Conservation (phyloP, 2,888 invertebrate species). For the Tachystola acroxantha region DNA sequence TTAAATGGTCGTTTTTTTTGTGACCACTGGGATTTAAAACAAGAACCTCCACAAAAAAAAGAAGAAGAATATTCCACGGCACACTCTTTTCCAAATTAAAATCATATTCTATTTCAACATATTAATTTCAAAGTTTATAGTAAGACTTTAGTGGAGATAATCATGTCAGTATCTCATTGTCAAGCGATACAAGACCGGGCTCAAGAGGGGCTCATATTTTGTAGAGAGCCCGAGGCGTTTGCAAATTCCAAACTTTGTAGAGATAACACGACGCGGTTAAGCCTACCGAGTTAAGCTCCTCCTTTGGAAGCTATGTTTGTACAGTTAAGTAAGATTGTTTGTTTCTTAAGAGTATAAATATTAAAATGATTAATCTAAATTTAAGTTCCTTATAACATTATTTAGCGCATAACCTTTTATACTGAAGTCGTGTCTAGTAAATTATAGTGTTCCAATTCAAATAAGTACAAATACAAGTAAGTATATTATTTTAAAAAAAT, state of each 20-base stretch:
- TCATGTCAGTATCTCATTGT: slow-evolving; percentile 38
- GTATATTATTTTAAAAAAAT: no score
- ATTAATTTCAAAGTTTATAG: slow-evolving; percentile 4
- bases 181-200: slow-evolving; percentile 31
- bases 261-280: slow-evolving; percentile 55
- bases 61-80: no score
- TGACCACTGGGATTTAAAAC: no score
- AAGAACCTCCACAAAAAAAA: no score
- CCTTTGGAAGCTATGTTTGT: slow-evolving; percentile 5
- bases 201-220: slow-evolving; percentile 39
- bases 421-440: no score
- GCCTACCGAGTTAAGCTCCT: slow-evolving; percentile 16
- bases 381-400: no score
- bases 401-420: no score
- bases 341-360: slow-evolving; percentile 1
- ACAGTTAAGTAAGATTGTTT: slow-evolving; percentile 8
- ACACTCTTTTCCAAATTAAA: slow-evolving; percentile 1
- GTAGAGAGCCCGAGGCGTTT: slow-evolving; percentile 44
- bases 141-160: slow-evolving; percentile 12
- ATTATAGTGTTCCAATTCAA: no score
- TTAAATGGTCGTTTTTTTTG: no score
- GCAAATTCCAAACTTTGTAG: slow-evolving; percentile 52
- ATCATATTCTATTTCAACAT: background rate
- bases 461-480: no score
- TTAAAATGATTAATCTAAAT: no score